phyloP scores from a whole-genome alignment of 2,113 vertebrate genomes.

The Austrofundulus limnaeus region DNA sequence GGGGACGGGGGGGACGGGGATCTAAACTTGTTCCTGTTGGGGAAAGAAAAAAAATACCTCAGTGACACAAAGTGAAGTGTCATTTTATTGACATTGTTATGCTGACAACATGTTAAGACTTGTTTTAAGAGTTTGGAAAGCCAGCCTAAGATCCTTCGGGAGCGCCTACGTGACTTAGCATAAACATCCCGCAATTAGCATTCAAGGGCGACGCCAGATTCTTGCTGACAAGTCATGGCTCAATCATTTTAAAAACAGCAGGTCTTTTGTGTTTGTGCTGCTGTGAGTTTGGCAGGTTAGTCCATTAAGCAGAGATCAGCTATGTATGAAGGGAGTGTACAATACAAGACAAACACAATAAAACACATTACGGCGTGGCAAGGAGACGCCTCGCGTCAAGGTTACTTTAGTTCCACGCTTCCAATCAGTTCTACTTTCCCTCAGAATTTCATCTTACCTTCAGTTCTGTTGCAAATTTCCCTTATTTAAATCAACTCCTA shows the following conservation, averaged over 20 bases:
- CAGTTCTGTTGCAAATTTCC: neutral
- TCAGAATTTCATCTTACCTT: slow-evolving; percentile 26
- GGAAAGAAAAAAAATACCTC: slow-evolving; percentile 16
- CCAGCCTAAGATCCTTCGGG: slow-evolving; percentile 53
- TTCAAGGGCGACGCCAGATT: slow-evolving; percentile 61
- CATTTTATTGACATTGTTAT: slow-evolving; percentile 64
- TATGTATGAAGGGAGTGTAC: slow-evolving; percentile 40
- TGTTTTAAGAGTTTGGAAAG: slow-evolving; percentile 63
- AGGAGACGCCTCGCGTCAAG: slow-evolving; percentile 47
- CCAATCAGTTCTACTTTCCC: slow-evolving; percentile 37
- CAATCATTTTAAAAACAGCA: slow-evolving; percentile 64
- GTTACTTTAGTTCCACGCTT: slow-evolving; percentile 53
- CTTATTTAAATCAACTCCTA: slow-evolving; percentile 20
- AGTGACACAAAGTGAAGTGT: slow-evolving; percentile 51
- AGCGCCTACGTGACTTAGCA: slow-evolving; percentile 60
- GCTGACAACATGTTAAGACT: slow-evolving; percentile 67
- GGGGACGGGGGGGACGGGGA: neutral
- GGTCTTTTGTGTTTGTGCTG: slow-evolving; percentile 58
- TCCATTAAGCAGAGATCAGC: slow-evolving; percentile 70
- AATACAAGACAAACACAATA: slow-evolving; percentile 50
- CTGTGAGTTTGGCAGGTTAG: slow-evolving; percentile 62
- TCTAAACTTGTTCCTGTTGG: slow-evolving; percentile 34
- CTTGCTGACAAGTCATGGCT: slow-evolving; percentile 65
- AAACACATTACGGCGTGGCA: slow-evolving; percentile 17
- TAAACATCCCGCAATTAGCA: slow-evolving; percentile 54